Conservation (phyloP, 2,888 invertebrate genomes). For the Torymus texanus region DNA sequence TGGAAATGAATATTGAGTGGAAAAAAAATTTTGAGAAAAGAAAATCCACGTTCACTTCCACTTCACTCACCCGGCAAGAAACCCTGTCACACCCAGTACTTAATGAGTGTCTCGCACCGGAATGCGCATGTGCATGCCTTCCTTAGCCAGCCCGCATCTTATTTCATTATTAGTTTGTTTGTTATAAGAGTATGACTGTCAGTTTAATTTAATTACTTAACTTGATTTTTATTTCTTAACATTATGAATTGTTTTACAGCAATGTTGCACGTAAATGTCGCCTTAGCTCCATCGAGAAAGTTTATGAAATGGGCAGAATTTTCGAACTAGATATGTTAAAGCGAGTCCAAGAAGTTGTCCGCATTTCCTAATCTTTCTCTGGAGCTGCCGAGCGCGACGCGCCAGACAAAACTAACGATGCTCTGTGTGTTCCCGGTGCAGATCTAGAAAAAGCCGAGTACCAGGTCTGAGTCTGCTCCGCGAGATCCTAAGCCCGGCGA, state of each 20-base stretch:
- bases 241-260: not conserved
- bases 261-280: constrained; percentile 48
- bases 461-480: constrained; percentile 89
- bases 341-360: too few relatives aligned
- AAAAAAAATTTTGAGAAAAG: constrained; percentile 57
- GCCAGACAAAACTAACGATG: constrained; percentile 15
- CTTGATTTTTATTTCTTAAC: not conserved
- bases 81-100: constrained; percentile 66
- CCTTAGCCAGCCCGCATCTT: constrained; percentile 59
- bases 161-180: constrained; percentile 19
- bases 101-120: constrained; percentile 67
- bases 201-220: constrained; percentile 13
- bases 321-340: not conserved
- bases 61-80: constrained; percentile 66
- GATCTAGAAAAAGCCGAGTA: constrained; percentile 96
- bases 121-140: constrained; percentile 73
- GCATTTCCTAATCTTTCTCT: constrained; percentile 20
- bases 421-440: constrained; percentile 67
- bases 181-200: too few relatives aligned
- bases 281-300: not conserved
- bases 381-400: not conserved
- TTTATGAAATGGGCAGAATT: constrained; percentile 10
- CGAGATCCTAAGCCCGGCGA: constrained; percentile 78
- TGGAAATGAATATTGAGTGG: constrained; percentile 57
- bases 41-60: constrained; percentile 68